A percentile compares a stretch with the other conserved stretches of the same genome.
Evolutionary conservation across 2,797 vertebrate genomes (phyloP).

Genomic region (Pantherophis vulpinus): DNA sequence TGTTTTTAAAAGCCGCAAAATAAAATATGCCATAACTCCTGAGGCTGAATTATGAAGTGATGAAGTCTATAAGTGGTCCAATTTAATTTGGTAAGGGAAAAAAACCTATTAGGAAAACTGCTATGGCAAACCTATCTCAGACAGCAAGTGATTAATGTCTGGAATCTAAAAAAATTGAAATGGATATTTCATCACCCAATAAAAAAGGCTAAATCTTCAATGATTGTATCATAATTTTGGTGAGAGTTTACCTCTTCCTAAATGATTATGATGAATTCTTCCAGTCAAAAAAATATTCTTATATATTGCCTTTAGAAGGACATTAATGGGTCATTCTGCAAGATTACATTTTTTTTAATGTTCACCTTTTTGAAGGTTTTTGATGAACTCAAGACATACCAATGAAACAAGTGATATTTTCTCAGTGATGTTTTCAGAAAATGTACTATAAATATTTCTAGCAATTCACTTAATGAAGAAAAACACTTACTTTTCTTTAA

Average conservation of each 20-base stretch:
- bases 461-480: conserved; percentile 64
- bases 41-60: not conserved
- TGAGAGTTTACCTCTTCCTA: not conserved
- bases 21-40: not conserved
- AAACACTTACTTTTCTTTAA: conserved; percentile 7
- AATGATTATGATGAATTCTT: not conserved
- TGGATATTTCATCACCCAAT: not conserved
- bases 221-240: not conserved
- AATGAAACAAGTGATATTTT: conserved; percentile 48
- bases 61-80: not conserved
- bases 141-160: not conserved
- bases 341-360: conserved; percentile 21
- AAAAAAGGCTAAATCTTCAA: not conserved
- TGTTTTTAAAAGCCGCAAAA: not conserved
- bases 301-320: not conserved
- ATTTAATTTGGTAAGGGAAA: not conserved
- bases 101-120: not conserved
- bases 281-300: not conserved
- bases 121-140: conserved; percentile 7
- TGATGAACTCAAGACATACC: conserved; percentile 48
- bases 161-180: not conserved
- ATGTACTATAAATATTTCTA: conserved; percentile 63
- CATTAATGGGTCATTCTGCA: not conserved
- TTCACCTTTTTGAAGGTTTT: conserved; percentile 34
- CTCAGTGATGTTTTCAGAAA: conserved; percentile 61